phyloP scores from a whole-genome alignment of 2,888 invertebrate genomes.

The Thereva nobilitata region DNA sequence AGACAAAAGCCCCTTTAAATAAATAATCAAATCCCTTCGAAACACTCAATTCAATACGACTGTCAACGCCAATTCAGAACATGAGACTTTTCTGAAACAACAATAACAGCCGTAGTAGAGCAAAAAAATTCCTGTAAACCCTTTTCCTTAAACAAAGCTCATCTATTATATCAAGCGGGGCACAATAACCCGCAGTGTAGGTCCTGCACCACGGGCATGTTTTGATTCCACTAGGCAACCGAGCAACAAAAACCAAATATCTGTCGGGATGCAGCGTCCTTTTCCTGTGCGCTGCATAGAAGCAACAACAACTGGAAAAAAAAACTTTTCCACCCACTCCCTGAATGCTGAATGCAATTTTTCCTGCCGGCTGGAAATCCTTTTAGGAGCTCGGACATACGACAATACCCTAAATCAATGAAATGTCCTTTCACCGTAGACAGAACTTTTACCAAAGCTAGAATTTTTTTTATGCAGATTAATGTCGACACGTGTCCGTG shows the following conservation, averaged over 20 bases:
- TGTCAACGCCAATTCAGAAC: too few relatives aligned
- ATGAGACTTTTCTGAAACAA: too few relatives aligned
- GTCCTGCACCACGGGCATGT: slow-evolving; percentile 5
- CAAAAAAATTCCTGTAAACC: too few relatives aligned
- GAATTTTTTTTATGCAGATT: neutral
- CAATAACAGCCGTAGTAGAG: too few relatives aligned
- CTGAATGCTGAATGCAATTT: slow-evolving; percentile 21
- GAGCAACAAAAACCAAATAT: too few relatives aligned
- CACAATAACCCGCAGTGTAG: too few relatives aligned
- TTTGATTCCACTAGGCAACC: slow-evolving; percentile 4
- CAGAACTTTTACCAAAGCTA: slow-evolving; percentile 6
- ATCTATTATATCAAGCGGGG: too few relatives aligned
- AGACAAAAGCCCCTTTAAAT: too few relatives aligned
- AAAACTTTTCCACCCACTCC: neutral
- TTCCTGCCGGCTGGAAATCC: slow-evolving; percentile 25
- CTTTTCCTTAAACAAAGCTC: too few relatives aligned
- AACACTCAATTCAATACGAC: too few relatives aligned
- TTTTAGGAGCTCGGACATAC: slow-evolving; percentile 13
- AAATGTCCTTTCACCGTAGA: slow-evolving; percentile 21
- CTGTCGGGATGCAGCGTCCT: neutral
- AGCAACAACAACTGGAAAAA: neutral
- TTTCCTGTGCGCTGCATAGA: neutral
- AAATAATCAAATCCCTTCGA: too few relatives aligned
- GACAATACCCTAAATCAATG: slow-evolving; percentile 20
- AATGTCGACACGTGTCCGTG: slow-evolving; percentile 10